Base-by-base conservation (phyloP, 1,140 invertebrate species). In the Thaumatotibia leucotreta region DNA sequence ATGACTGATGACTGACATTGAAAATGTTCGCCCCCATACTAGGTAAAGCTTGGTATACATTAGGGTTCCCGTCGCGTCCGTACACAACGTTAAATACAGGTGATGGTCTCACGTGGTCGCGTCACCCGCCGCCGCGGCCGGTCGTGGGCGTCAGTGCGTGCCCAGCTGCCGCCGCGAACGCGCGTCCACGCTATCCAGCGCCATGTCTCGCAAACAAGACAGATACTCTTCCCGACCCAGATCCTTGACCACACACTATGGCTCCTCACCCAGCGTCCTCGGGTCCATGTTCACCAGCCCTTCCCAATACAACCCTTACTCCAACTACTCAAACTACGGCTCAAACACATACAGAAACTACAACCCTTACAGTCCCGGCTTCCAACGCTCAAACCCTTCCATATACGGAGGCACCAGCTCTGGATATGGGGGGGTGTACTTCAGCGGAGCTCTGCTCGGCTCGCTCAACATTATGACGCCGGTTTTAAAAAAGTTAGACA, bases 331-430 rank as follows among this genome's bases (percentile, higher is more conserved):
- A 4, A 88, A 85, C 63, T 88, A 84, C 65, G 82, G 80, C 67
- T 73, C 86, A n/a, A 83, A 73, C 52, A 69, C 77, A 17, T 89
- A 92, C 74, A 81, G 92, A 64, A 93, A 91, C 73, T 93, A 92
- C 70, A 89, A 89, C 67, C 88, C 89, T 17, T 91, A 91, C 67
- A 88, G 77, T 17, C 77, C 81, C 24, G 83, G 86, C 4, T 74
- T 89, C 70, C 81, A 83, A 8, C 73, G 86, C 20, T 73, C 72
- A 0, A 88, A 83, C 65, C 69, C 85, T 32, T 82, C 86, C 29
- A 93, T 93, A 4, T 94, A 94, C 64, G 93, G 94, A 4, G 93
- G 93, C 20, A 94, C 93, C 0, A 79, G 92, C 62, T 94, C 94
- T 0, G 93, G 93, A 22, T 94, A 94, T 70, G 93, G 93, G 10